Evolutionary conservation across 2,888 invertebrate species (phyloP).

Genomic region (Nemoura dubitans): DNA sequence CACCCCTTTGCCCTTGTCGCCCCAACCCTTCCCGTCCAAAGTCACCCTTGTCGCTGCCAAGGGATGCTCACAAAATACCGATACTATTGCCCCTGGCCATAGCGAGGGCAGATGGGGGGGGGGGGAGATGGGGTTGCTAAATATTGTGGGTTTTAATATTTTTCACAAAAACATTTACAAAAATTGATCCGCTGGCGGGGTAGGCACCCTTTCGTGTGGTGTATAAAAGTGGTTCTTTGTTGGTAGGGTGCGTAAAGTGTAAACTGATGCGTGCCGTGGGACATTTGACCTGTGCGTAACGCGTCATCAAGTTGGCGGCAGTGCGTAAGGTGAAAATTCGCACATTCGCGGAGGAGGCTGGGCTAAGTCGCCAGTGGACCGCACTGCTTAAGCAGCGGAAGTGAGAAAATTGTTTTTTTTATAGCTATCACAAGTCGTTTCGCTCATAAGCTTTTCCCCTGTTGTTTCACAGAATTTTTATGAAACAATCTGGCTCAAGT

Average conservation of each 20-base stretch:
- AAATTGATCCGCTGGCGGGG: neutral
- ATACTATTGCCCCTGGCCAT: conserved; percentile 17
- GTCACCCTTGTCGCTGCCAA: neutral
- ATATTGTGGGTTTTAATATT: conserved; percentile 28
- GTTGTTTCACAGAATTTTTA: too few species aligned
- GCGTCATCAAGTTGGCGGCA: neutral
- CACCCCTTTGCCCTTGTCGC: conserved; percentile 10
- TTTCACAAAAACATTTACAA: conserved; percentile 1
- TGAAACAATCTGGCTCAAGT: too few species aligned
- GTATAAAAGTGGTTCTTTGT: neutral
- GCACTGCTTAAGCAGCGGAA: neutral
- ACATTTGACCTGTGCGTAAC: neutral
- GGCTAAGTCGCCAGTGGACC: too few species aligned
- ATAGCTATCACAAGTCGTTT: neutral
- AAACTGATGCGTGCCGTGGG: neutral
- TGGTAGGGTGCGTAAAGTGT: neutral
- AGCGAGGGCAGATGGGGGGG: neutral
- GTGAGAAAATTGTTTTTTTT: neutral
- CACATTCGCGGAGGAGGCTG: too few species aligned
- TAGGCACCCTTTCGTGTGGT: neutral
- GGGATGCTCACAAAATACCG: conserved; percentile 38
- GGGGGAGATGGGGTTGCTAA: conserved; percentile 14
- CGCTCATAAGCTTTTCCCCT: too few species aligned
- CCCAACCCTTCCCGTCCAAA: neutral
- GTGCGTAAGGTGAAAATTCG: neutral